Evolutionary conservation across 2,888 invertebrate species (phyloP).

Genomic region (Pomacea canaliculata): DNA sequence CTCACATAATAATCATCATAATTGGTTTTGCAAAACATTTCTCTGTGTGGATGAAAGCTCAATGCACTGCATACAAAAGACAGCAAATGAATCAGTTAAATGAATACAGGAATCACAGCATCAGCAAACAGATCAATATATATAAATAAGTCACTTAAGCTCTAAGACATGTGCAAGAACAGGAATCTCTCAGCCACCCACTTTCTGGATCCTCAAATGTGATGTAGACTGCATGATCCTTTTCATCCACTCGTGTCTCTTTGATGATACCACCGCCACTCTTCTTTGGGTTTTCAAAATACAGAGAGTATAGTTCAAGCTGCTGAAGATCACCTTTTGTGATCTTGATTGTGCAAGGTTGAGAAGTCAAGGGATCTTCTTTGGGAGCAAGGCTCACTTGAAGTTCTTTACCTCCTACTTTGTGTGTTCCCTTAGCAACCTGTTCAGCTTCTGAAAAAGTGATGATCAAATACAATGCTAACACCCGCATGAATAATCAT

Average conservation of each 20-base stretch:
- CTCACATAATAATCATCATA: too few species aligned
- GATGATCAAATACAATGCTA: not conserved
- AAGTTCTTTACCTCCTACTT: slow-evolving; percentile 1
- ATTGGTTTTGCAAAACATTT: too few species aligned
- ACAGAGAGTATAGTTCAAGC: slow-evolving; percentile 1
- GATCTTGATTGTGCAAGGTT: slow-evolving; percentile 11
- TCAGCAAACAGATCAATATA: not conserved
- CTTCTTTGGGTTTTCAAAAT: slow-evolving; percentile 17
- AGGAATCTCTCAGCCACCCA: not conserved
- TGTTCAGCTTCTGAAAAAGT: slow-evolving; percentile 8
- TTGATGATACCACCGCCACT: slow-evolving; percentile 16
- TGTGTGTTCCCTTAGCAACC: not conserved
- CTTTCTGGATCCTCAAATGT: slow-evolving; percentile 19
- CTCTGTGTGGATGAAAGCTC: not conserved
- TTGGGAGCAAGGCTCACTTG: slow-evolving; percentile 11
- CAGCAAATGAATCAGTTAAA: not conserved
- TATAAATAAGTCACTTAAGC: not conserved
- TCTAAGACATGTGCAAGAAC: not conserved
- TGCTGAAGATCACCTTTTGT: not conserved
- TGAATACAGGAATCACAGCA: not conserved
- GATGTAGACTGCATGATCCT: slow-evolving; percentile 15
- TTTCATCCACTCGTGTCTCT: slow-evolving; percentile 8
- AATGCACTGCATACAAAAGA: not conserved
- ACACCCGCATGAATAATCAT: too few species aligned
- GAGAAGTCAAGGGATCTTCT: not conserved